Percentiles rank a stretch among this genome's conserved stretches.
These are phyloP conservation scores for Phoeniculus purpureus DNA, from an alignment of 2,797 vertebrate genomes.

Conservation along the genomic window DNA sequence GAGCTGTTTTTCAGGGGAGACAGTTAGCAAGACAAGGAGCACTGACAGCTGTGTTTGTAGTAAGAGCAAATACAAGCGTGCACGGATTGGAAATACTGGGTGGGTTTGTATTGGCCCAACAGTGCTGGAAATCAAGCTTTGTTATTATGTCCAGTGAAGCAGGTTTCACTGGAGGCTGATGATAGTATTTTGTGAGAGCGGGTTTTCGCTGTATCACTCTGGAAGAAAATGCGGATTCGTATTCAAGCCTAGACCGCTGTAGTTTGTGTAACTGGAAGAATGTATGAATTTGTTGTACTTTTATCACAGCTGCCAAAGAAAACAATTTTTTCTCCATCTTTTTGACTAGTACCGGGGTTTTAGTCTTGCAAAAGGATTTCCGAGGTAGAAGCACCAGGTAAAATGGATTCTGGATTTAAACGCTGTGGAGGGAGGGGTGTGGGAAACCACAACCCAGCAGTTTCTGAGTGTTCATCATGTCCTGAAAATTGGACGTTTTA, in stretches of 20 bases:
- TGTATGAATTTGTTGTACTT: slow-evolving; percentile 3
- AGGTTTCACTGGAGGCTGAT: slow-evolving; percentile 21
- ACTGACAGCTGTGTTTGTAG: not conserved
- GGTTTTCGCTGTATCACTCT: not conserved
- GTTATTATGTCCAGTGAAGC: not conserved
- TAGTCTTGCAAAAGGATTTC: slow-evolving; percentile 9
- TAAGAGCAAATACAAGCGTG: not conserved
- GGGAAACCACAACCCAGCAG: not conserved
- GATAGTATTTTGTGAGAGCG: slow-evolving; percentile 1
- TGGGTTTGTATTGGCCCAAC: not conserved
- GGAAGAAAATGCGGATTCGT: not conserved
- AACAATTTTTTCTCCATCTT: accelerated
- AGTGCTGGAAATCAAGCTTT: slow-evolving; percentile 7
- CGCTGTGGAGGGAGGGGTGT: not conserved
- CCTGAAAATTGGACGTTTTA: slow-evolving; percentile 20
- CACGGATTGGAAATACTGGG: not conserved
- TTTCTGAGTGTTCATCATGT: not conserved
- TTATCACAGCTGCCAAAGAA: not conserved
- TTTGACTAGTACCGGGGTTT: not conserved
- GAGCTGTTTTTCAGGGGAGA: not conserved
- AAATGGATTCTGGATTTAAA: slow-evolving; percentile 14
- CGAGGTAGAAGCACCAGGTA: not conserved
- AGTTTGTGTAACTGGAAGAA: slow-evolving; percentile 1
- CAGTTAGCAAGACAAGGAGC: not conserved
- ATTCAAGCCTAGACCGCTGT: not conserved